A percentile compares a stretch with the other conserved stretches of the same genome.
These are phyloP conservation scores for Tetanocera ferruginea DNA, from an alignment of 2,888 invertebrate genomes.

Conservation along the genomic window DNA sequence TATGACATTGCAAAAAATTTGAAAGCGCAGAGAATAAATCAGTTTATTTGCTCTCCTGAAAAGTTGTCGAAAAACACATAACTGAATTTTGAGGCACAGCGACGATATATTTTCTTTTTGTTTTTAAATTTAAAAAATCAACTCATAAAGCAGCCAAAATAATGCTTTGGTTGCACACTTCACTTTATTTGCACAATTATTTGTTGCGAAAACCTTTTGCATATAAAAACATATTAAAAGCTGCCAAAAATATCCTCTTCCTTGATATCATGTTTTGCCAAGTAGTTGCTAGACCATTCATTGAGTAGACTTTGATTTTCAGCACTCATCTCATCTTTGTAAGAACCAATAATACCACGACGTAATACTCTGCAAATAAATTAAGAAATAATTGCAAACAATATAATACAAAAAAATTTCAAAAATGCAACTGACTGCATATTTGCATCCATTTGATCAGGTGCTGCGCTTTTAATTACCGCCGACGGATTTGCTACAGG, in stretches of 20 bases:
- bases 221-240: slow-evolving; percentile 12
- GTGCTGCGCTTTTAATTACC: not conserved
- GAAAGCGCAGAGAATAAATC: too few relatives aligned
- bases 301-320: slow-evolving; percentile 31
- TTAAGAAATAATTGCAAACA: not conserved
- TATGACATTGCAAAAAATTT: too few relatives aligned
- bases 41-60: too few relatives aligned
- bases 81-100: too few relatives aligned
- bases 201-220: too few relatives aligned
- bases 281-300: slow-evolving; percentile 25
- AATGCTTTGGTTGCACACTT: too few relatives aligned
- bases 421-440: not conserved
- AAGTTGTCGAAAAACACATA: too few relatives aligned
- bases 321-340: slow-evolving; percentile 42
- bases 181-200: too few relatives aligned
- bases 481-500: not conserved
- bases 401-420: not conserved
- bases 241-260: slow-evolving; percentile 46
- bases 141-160: too few relatives aligned
- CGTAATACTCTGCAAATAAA: slow-evolving; percentile 44
- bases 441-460: not conserved
- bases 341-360: slow-evolving; percentile 45
- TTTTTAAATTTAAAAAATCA: too few relatives aligned
- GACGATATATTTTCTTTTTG: too few relatives aligned
- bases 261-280: slow-evolving; percentile 33